phyloP scores from a whole-genome alignment of 2,888 invertebrate species.

The Cryptosula pallasiana region DNA sequence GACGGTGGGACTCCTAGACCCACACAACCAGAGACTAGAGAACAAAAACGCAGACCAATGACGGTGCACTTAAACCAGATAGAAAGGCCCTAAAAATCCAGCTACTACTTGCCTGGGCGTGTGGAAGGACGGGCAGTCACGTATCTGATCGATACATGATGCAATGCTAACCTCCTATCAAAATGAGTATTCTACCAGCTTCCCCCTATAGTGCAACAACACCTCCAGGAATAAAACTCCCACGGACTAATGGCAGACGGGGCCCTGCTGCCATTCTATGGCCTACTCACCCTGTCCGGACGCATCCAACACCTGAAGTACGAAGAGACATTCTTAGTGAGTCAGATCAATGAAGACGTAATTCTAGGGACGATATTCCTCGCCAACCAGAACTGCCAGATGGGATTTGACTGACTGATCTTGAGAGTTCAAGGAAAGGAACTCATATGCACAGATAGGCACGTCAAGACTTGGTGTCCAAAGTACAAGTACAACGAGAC shows the following conservation, averaged over 20 bases:
- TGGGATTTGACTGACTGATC: neutral
- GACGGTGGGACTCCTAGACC: too few species aligned
- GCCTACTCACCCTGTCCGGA: neutral
- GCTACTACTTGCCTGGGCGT: too few species aligned
- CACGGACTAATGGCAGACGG: neutral
- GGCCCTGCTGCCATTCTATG: neutral
- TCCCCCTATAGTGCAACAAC: too few species aligned
- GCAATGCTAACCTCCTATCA: too few species aligned
- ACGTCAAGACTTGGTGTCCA: neutral
- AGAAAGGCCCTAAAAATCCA: too few species aligned
- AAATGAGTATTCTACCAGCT: too few species aligned
- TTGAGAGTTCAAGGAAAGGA: neutral
- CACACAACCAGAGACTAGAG: too few species aligned
- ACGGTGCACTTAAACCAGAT: too few species aligned
- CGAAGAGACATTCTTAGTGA: neutral
- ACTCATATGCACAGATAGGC: neutral
- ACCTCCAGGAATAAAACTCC: too few species aligned
- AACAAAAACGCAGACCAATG: too few species aligned
- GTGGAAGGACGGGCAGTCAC: too few species aligned
- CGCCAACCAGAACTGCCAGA: neutral
- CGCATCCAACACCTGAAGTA: neutral
- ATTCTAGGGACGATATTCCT: slow-evolving; percentile 8
- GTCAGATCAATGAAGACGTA: neutral
- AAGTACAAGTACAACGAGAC: neutral
- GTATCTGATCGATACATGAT: too few species aligned